phyloP scores from a whole-genome alignment of 2,888 invertebrate species.

The Agonopterix subpropinquella region DNA sequence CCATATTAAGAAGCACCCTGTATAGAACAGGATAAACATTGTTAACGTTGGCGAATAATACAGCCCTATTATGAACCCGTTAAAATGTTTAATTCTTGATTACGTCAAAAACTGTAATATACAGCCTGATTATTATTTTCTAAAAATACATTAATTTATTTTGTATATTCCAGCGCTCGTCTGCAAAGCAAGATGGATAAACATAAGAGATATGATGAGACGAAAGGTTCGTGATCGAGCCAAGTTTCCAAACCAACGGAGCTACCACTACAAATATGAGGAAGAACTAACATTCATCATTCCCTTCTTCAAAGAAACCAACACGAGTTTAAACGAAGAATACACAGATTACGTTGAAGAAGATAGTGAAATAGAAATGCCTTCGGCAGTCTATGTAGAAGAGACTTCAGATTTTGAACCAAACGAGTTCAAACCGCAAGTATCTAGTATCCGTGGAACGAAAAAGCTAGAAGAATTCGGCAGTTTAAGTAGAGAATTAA shows the following conservation, averaged over 20 bases:
- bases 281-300: conserved; percentile 51
- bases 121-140: no score
- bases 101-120: no score
- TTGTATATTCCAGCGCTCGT: neutral
- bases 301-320: conserved; percentile 44
- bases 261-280: conserved; percentile 58
- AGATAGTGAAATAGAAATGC: conserved; percentile 20
- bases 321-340: conserved; percentile 24
- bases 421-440: conserved; percentile 26
- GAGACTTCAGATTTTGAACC: conserved; percentile 22
- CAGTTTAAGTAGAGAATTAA: conserved; percentile 4
- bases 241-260: conserved; percentile 34
- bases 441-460: conserved; percentile 11
- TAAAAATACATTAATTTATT: no score
- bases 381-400: conserved; percentile 33
- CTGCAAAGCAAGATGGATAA: conserved; percentile 60
- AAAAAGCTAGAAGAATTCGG: conserved; percentile 9
- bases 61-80: no score
- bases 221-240: conserved; percentile 39
- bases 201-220: conserved; percentile 63
- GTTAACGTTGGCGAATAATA: no score
- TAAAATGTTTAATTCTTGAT: no score
- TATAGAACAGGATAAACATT: no score
- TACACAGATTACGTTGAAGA: conserved; percentile 37
- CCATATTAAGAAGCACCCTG: no score